These are phyloP conservation scores for Lochmaea crataegi DNA, from an alignment of 2,888 invertebrate genomes.

Conservation along the genomic window DNA sequence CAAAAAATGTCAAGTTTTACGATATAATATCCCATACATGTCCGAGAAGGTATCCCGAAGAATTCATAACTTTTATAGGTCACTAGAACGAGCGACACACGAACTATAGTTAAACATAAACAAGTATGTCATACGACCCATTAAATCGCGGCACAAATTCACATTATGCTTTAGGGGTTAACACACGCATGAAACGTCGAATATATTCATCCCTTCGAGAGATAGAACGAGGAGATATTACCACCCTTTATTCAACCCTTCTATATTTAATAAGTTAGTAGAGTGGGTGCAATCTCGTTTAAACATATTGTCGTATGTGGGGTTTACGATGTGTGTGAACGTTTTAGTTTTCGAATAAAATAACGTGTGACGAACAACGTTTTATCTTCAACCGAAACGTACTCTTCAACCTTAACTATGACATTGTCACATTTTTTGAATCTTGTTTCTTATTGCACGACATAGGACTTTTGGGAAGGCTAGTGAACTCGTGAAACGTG, in stretches of 20 bases:
- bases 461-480: too few relatives aligned
- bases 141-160: conserved; percentile 1
- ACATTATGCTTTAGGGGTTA: conserved; percentile 10
- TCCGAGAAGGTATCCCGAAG: too few relatives aligned
- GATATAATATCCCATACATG: too few relatives aligned
- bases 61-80: not conserved
- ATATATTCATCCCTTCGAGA: not conserved
- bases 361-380: too few relatives aligned
- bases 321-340: not conserved
- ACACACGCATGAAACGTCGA: conserved; percentile 10
- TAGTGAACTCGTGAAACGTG: too few relatives aligned
- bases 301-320: not conserved
- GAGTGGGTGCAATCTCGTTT: not conserved
- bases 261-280: not conserved
- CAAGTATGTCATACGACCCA: conserved; percentile 3
- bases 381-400: too few relatives aligned
- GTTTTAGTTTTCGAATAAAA: too few relatives aligned
- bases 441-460: too few relatives aligned
- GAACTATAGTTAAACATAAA: not conserved
- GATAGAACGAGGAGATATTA: not conserved
- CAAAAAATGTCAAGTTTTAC: too few relatives aligned
- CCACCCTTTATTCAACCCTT: conserved; percentile 5
- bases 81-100: not conserved
- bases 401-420: too few relatives aligned
- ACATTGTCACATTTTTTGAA: too few relatives aligned